These are phyloP conservation scores for Caenorhabditis virilis DNA, from an alignment of 2,888 invertebrate species.

Conservation along the genomic window DNA sequence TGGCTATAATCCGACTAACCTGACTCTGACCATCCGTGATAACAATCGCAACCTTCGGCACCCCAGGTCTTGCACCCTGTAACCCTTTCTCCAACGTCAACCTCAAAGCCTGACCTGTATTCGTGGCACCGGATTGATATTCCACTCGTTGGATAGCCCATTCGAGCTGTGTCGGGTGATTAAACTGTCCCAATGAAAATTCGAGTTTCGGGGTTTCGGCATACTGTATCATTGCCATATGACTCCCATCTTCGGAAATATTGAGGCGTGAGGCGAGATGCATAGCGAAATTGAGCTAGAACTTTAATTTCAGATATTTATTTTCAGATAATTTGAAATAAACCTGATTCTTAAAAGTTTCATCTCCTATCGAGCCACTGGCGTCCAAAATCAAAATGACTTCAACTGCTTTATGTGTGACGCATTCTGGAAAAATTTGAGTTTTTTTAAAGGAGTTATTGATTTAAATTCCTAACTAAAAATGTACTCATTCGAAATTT, in stretches of 20 bases:
- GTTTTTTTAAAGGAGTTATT: no score
- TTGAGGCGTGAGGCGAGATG: conserved; percentile 68
- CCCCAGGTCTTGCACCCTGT: conserved; percentile 59
- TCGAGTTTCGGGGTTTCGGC: conserved; percentile 67
- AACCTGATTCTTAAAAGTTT: conserved; percentile 60
- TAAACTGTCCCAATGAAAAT: conserved; percentile 64
- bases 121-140: conserved; percentile 65
- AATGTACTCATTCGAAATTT: no score
- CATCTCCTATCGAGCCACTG: conserved; percentile 69
- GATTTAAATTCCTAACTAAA: no score
- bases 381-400: conserved; percentile 70
- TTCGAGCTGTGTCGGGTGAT: conserved; percentile 61
- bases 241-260: conserved; percentile 66
- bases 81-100: conserved; percentile 55
- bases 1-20: no score
- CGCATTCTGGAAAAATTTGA: conserved; percentile 56
- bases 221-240: conserved; percentile 69
- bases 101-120: conserved; percentile 64
- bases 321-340: not conserved
- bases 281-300: conserved; percentile 66
- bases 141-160: conserved; percentile 63
- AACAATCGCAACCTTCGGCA: conserved; percentile 69
- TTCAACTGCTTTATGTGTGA: conserved; percentile 68
- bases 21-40: conserved; percentile 70
- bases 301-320: conserved; percentile 49